phyloP scores from a whole-genome alignment of 1,140 invertebrate species.

The Magallana gigas region DNA sequence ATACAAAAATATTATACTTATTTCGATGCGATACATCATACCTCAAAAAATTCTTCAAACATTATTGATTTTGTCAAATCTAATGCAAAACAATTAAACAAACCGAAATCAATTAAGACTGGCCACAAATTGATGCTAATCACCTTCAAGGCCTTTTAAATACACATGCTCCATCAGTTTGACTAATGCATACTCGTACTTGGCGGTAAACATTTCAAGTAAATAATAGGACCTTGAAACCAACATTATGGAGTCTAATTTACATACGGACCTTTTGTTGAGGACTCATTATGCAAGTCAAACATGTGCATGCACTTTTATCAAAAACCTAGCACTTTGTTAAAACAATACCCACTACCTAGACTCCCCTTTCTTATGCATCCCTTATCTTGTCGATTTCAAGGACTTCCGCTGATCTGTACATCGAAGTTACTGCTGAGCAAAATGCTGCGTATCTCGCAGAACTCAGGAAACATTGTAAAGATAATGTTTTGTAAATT shows the following conservation, averaged over 20 bases:
- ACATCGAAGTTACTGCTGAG: not conserved
- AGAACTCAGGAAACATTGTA: too few species aligned
- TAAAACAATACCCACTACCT: not conserved
- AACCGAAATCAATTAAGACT: not conserved
- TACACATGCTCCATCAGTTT: conserved; percentile 12
- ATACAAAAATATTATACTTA: too few species aligned
- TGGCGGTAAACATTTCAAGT: not conserved
- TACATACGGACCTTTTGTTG: not conserved
- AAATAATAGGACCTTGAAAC: conserved; percentile 14
- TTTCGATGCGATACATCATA: too few species aligned
- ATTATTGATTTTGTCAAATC: too few species aligned
- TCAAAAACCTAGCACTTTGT: not conserved
- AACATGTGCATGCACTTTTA: conserved; percentile 8
- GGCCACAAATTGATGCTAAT: not conserved
- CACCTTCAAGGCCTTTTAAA: not conserved
- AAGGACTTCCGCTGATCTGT: not conserved
- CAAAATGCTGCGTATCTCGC: too few species aligned
- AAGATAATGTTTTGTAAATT: not conserved
- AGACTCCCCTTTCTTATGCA: not conserved
- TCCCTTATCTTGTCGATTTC: not conserved
- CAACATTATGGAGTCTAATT: too few species aligned
- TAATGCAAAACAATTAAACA: not conserved
- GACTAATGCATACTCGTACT: not conserved
- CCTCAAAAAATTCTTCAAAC: too few species aligned
- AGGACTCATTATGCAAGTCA: not conserved